Conservation (phyloP, 2,113 vertebrate species). For the Aleadryas rufinucha region DNA sequence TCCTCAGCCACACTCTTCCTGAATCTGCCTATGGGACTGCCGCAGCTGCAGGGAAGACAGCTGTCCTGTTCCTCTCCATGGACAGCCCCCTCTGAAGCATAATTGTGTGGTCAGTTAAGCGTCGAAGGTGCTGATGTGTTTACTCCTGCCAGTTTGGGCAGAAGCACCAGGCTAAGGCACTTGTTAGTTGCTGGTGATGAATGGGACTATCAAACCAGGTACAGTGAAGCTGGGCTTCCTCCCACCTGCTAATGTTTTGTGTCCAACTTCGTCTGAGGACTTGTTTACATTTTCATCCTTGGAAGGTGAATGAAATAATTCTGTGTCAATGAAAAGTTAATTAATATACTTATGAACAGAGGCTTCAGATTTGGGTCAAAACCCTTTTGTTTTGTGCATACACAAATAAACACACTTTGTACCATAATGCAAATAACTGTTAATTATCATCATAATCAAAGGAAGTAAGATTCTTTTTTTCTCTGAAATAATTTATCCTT, state of each 20-base stretch:
- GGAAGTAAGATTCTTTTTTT: neutral
- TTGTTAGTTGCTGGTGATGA: neutral
- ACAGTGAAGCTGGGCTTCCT: neutral
- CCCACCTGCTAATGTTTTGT: neutral
- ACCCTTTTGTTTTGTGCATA: neutral
- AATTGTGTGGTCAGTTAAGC: neutral
- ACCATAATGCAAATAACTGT: neutral
- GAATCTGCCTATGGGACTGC: neutral
- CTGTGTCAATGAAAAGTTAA: neutral
- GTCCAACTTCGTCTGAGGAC: neutral
- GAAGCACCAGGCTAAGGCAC: neutral
- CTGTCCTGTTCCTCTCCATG: neutral
- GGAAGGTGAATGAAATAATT: neutral
- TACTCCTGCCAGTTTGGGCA: neutral
- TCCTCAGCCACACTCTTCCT: neutral
- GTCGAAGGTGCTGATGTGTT: neutral
- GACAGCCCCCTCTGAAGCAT: neutral
- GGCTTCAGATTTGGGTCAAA: neutral
- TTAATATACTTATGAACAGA: neutral
- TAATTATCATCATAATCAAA: neutral
- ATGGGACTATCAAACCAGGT: neutral
- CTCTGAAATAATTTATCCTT: neutral
- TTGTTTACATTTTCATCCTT: neutral
- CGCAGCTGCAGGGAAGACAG: neutral
- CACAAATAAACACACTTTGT: neutral